Evolutionary conservation across 2,797 vertebrate species (phyloP).

Genomic region (Phataginus tetradactyla): DNA sequence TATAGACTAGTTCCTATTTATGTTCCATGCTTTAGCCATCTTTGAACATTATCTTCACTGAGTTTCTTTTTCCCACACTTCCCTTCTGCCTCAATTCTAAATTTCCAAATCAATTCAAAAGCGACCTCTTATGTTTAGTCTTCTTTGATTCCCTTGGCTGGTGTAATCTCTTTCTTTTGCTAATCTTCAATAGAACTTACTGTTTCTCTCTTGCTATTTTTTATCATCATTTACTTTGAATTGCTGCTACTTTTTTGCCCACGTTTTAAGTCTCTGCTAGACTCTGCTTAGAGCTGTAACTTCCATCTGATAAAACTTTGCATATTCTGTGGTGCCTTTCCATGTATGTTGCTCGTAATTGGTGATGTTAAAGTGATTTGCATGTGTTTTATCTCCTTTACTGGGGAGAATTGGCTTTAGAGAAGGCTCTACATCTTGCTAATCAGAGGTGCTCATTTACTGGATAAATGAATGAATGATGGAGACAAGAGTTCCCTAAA

Average conservation of each 20-base stretch:
- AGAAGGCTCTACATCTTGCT: neutral
- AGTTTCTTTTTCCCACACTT: neutral
- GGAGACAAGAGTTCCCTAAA: neutral
- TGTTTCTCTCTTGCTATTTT: neutral
- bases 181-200: neutral
- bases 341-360: neutral
- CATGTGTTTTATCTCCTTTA: neutral
- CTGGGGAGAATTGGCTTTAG: neutral
- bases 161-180: conserved; percentile 4
- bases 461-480: neutral
- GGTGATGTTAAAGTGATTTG: neutral
- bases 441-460: neutral
- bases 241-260: neutral
- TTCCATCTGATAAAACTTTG: neutral
- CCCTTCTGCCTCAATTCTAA: neutral
- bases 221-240: neutral
- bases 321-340: neutral
- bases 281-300: neutral
- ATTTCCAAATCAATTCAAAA: neutral
- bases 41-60: neutral
- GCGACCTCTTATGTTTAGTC: neutral
- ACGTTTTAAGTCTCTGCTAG: neutral
- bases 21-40: neutral
- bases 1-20: conserved; percentile 12
- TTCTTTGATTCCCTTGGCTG: neutral